Conservation (phyloP, 2,113 vertebrate genomes). For the Anarhynchus alexandrinus region DNA sequence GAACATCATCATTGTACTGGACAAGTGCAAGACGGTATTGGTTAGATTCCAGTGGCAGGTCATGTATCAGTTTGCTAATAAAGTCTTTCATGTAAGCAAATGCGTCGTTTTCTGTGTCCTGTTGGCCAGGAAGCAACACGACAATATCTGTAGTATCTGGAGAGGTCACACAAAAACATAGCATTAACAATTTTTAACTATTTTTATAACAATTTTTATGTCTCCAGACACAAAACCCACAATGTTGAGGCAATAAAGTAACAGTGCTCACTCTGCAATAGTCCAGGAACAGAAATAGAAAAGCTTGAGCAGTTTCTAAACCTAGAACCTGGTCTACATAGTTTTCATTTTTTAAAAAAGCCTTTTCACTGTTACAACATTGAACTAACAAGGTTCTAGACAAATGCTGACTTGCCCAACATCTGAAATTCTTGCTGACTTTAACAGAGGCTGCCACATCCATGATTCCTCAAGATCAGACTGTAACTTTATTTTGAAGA, state of each 20-base stretch:
- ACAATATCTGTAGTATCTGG: constrained; percentile 21
- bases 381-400: not conserved
- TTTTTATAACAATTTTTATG: too few species aligned
- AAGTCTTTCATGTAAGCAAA: constrained; percentile 1
- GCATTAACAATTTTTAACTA: not conserved
- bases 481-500: not conserved
- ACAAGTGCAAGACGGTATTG: constrained; percentile 11
- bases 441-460: not conserved
- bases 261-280: not conserved
- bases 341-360: not conserved
- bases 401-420: not conserved
- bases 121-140: constrained; percentile 13
- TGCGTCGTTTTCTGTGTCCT: not conserved
- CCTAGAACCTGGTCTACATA: not conserved
- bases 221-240: not conserved
- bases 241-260: not conserved
- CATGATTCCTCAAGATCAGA: not conserved
- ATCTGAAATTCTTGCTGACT: not conserved
- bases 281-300: not conserved
- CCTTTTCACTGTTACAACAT: not conserved
- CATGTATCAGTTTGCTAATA: not conserved
- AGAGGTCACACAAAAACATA: not conserved
- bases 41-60: not conserved
- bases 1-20: not conserved
- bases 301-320: not conserved